Percentiles rank a stretch among this genome's conserved stretches.
These are phyloP conservation scores for Lichenostomus cassidix DNA, from an alignment of 2,113 vertebrate species.

Conservation along the genomic window DNA sequence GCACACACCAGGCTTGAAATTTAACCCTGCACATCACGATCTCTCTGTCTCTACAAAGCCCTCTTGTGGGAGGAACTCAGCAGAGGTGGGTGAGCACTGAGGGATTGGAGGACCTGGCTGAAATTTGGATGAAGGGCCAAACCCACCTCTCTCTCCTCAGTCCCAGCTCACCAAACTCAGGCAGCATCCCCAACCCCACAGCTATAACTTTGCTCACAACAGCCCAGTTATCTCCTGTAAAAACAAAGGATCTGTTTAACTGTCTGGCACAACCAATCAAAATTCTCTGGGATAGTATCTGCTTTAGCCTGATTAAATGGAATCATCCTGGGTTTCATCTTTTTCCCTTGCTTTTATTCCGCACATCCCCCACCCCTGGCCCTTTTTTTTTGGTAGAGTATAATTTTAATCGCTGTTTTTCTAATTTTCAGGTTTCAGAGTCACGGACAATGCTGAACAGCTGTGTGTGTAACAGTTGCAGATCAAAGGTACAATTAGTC, in stretches of 20 bases:
- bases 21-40: neutral
- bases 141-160: neutral
- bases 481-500: conserved; percentile 55
- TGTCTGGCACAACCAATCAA: neutral
- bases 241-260: neutral
- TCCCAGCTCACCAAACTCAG: neutral
- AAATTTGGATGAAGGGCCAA: neutral
- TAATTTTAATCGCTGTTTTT: conserved; percentile 16
- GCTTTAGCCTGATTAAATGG: neutral
- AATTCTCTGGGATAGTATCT: neutral
- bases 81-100: neutral
- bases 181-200: neutral
- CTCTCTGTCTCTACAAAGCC: neutral
- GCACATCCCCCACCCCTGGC: no score
- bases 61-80: neutral
- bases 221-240: neutral
- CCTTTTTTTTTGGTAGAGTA: neutral
- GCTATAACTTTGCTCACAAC: neutral
- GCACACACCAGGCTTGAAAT: neutral
- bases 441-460: neutral
- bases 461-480: conserved; percentile 21
- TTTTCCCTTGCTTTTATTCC: neutral
- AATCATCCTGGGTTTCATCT: neutral
- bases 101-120: neutral
- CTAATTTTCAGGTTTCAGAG: conserved; percentile 45